Evolutionary conservation across 2,797 vertebrate species (phyloP).

Genomic region (Poecilia picta): DNA sequence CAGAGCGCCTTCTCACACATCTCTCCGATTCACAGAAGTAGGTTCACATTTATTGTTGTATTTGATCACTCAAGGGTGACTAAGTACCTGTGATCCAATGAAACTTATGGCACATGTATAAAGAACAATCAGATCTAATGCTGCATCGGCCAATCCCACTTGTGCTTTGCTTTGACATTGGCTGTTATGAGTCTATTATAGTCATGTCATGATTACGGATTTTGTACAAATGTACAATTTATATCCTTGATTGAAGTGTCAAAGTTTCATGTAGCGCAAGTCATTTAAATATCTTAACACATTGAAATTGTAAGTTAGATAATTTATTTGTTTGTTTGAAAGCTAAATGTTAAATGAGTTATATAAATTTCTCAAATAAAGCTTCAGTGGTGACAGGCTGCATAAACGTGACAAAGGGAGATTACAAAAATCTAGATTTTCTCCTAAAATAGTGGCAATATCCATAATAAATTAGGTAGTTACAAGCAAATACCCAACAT

Average conservation of each 20-base stretch:
- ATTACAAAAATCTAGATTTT: neutral
- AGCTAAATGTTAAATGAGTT: neutral
- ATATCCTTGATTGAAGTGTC: slow-evolving; percentile 5
- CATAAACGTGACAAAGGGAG: neutral
- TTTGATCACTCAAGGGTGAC: neutral
- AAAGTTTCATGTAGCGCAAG: neutral
- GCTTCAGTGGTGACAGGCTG: neutral
- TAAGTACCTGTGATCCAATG: neutral
- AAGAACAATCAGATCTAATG: neutral
- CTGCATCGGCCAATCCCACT: neutral
- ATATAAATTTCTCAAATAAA: neutral
- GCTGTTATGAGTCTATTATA: neutral
- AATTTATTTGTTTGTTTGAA: neutral
- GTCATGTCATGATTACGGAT: neutral
- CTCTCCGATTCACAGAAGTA: neutral
- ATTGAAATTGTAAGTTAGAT: neutral
- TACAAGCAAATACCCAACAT: neutral
- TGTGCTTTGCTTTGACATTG: neutral
- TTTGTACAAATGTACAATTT: neutral
- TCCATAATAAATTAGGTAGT: neutral
- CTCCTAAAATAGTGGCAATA: neutral
- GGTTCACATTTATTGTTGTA: neutral
- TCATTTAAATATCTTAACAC: neutral
- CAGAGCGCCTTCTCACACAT: neutral
- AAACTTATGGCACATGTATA: neutral